A percentile compares a stretch with the other conserved stretches of the same genome.
Evolutionary conservation across 1,140 invertebrate species (phyloP).

Genomic region (Riptortus pedestris): DNA sequence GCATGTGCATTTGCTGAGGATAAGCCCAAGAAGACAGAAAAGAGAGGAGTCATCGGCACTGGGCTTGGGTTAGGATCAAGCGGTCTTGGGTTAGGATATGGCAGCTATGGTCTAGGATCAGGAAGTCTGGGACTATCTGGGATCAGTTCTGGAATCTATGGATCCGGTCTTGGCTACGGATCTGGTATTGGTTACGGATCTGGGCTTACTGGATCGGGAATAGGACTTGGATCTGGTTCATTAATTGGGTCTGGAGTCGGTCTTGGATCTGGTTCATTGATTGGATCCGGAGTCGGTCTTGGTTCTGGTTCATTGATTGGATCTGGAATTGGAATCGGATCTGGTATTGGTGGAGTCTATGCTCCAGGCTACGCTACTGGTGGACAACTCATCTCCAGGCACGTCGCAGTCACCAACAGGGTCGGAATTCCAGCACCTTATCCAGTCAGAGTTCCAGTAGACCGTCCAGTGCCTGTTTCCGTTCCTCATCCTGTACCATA

Average conservation of each 20-base stretch:
- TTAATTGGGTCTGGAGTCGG: not conserved
- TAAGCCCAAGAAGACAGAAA: constrained; percentile 5
- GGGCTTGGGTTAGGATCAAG: constrained; percentile 14
- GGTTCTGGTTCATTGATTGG: not conserved
- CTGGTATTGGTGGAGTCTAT: constrained; percentile 11
- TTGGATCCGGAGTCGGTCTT: not conserved
- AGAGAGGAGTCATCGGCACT: constrained; percentile 16
- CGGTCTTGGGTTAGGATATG: too few species aligned
- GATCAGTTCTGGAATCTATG: not conserved
- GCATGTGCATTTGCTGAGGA: not conserved
- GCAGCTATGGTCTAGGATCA: too few species aligned
- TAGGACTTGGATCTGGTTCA: not conserved
- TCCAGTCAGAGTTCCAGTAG: constrained; percentile 30
- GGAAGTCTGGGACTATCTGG: not conserved
- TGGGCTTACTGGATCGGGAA: not conserved
- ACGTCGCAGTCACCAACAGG: constrained; percentile 26
- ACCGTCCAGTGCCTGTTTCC: constrained; percentile 29
- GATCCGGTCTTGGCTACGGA: not conserved
- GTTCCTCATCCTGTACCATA: constrained; percentile 27
- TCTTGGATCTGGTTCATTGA: not conserved
- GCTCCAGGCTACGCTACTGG: not conserved
- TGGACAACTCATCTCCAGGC: constrained; percentile 13
- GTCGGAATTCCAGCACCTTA: constrained; percentile 27
- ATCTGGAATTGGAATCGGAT: not conserved
- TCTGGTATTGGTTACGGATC: not conserved